Evolutionary conservation across 2,797 vertebrate genomes (phyloP), one percentile per base, ranked within the genome.

Genomic region (Paramormyrops hopkinsi): DNA sequence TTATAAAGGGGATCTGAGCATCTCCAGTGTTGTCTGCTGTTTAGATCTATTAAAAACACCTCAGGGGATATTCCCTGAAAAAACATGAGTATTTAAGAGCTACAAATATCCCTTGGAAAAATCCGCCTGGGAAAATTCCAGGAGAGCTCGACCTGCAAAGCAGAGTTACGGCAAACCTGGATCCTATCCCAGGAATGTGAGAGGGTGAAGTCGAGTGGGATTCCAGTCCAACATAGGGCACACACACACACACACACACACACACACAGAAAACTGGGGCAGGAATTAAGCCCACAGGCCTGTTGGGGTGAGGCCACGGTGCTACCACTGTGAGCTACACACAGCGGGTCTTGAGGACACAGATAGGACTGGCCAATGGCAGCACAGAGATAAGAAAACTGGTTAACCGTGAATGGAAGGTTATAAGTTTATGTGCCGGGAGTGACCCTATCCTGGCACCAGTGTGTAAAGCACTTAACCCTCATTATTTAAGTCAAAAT

Each of bases 101-200:
- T 79, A 44, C 73, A 79, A 79, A 79, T 79, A 79, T 79, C 73
- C 37, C 37, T 79, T 7, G 33, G 73, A 79, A 79, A 79, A 79
- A 79, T 19, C 73, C 33, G 25, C 37, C 14, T 79, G 73, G 73
- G 73, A 79, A 79, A 41, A 17, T 17, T 79, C 37, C 73, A 79
- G 37, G 17, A 37, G 73, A 2, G 25, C 37, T 41, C 17, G 17
- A 79, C 73, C 73, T 79, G 37, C 37, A 37, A 79, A 79, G 37
- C 12, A 79, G 73, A 37, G 73, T 79, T 79, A 79, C 5, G 73
- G 73, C 14, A 79, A 44, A 79, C 37, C 17, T 79, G 73, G 73
- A 79, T 37, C 73, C 14, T 79, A 44, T 79, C 73, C 73, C 73
- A 17, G 73, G 73, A 79, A 79, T 41, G 73, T 41, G 73, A 19